Percentiles rank a stretch among this genome's conserved stretches.
These are phyloP conservation scores for Dasypus novemcinctus DNA, from an alignment of 2,113 vertebrate species.

Conservation along the genomic window DNA sequence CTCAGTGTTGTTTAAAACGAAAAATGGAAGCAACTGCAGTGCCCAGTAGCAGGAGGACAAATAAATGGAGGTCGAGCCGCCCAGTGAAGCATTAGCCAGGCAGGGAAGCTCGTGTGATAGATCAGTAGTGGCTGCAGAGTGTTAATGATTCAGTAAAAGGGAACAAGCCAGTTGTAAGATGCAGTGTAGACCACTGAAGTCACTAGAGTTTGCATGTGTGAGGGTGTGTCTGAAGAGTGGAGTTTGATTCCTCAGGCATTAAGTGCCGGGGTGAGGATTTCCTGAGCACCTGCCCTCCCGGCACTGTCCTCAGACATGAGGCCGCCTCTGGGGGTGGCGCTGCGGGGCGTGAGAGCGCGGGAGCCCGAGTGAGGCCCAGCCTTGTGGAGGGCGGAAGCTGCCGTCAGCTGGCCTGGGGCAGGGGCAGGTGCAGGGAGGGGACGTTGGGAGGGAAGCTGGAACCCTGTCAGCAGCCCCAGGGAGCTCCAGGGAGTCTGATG, in stretches of 20 bases:
- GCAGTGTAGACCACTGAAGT: not conserved
- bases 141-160: not conserved
- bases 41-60: too few relatives aligned
- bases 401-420: not conserved
- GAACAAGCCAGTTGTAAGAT: not conserved
- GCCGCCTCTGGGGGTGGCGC: not conserved
- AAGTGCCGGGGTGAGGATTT: not conserved
- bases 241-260: not conserved
- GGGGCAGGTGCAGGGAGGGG: not conserved
- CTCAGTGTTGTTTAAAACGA: not conserved
- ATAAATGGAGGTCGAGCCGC: not conserved
- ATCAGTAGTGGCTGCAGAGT: not conserved
- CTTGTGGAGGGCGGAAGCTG: not conserved
- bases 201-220: not conserved
- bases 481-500: not conserved
- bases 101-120: not conserved
- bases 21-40: too few relatives aligned
- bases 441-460: not conserved
- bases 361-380: not conserved
- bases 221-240: not conserved
- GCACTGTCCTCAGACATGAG: not conserved
- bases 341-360: not conserved
- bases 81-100: not conserved
- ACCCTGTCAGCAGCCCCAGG: not conserved
- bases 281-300: too few relatives aligned